Conservation (phyloP, 64 coral and sea anemone species). For the Dendrophyllia cribrosa region DNA sequence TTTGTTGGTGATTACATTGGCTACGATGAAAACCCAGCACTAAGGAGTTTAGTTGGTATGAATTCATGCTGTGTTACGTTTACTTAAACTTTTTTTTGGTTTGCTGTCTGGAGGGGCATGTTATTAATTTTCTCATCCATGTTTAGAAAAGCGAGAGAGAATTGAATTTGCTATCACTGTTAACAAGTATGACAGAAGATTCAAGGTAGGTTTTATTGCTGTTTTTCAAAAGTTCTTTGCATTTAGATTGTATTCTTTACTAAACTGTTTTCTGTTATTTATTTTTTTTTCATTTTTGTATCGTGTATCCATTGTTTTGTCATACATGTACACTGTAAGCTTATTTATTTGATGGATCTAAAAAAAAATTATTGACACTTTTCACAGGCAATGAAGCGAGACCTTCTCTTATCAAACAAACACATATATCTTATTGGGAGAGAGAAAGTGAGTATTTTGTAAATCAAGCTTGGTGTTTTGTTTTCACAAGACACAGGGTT, state of each 20-base stretch:
- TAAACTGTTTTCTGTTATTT: neutral
- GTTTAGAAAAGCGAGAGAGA: slow-evolving; percentile 94
- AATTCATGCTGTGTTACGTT: neutral
- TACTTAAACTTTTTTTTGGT: neutral
- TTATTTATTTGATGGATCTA: neutral
- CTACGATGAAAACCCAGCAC: slow-evolving; percentile 86
- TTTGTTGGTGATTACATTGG: slow-evolving; percentile 99
- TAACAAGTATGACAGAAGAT: slow-evolving; percentile 96
- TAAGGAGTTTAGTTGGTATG: slow-evolving; percentile 95
- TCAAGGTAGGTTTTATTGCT: slow-evolving; percentile 62
- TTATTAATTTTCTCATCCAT: neutral
- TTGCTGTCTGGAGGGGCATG: neutral
- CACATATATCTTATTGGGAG: slow-evolving; percentile 99
- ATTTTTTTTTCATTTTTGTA: neutral
- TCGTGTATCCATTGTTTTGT: neutral
- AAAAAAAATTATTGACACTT: neutral
- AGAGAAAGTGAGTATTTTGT: slow-evolving; percentile 74
- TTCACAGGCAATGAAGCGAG: slow-evolving; percentile 85
- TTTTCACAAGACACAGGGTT: too few species aligned
- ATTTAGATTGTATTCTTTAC: too few species aligned
- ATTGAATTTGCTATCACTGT: slow-evolving; percentile 98
- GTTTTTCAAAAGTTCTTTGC: neutral
- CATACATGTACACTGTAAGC: too few species aligned
- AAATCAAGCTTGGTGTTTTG: too few species aligned
- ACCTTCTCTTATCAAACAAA: slow-evolving; percentile 94